These are phyloP conservation scores for Acridotheres tristis DNA, from an alignment of 2,797 vertebrate species.

Conservation along the genomic window DNA sequence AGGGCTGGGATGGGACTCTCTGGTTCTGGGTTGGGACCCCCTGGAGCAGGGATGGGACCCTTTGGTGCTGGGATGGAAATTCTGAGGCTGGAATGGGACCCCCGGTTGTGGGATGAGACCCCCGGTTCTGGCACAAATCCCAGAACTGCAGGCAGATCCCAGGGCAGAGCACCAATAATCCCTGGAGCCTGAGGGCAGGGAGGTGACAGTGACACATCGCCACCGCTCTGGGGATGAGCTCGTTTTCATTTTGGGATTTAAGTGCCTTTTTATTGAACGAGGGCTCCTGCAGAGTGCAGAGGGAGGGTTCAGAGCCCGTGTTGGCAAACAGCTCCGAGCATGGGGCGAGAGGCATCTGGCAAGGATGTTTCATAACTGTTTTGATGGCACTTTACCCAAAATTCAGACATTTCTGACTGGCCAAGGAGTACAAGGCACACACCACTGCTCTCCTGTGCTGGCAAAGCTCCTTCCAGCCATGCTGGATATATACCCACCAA, in stretches of 20 bases:
- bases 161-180: neutral
- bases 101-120: no score
- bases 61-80: no score
- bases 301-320: neutral
- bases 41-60: no score
- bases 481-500: neutral
- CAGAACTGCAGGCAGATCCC: neutral
- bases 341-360: neutral
- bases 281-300: neutral
- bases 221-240: neutral
- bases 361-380: neutral
- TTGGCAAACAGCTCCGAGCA: neutral
- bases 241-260: neutral
- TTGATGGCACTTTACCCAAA: neutral
- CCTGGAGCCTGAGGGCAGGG: accelerated
- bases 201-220: accelerated
- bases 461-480: neutral
- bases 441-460: neutral
- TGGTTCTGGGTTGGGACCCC: neutral
- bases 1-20: neutral
- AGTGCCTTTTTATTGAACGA: neutral
- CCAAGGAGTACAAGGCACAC: neutral
- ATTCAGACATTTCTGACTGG: neutral
- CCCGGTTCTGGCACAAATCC: accelerated
- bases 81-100: neutral